phyloP scores from a whole-genome alignment of 2,797 vertebrate species.

The Melanotaenia parkinsoni region DNA sequence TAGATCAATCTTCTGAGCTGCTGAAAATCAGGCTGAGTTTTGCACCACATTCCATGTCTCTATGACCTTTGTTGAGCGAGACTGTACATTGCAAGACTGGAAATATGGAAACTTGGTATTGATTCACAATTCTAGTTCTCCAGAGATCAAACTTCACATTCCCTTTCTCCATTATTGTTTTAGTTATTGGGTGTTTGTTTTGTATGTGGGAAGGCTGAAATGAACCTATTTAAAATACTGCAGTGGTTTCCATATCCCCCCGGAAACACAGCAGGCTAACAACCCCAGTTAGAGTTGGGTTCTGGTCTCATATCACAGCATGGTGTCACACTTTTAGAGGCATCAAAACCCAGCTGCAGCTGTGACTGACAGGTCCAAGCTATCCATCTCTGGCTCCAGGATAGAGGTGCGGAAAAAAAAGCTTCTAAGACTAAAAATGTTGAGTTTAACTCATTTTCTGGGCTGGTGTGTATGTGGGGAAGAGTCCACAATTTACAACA shows the following conservation, averaged over 20 bases:
- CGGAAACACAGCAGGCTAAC: constrained; percentile 55
- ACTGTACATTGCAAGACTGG: constrained; percentile 7
- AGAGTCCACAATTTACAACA: constrained; percentile 25
- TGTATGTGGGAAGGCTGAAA: constrained; percentile 42
- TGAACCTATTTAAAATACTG: constrained; percentile 59
- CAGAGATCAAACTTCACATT: constrained; percentile 36
- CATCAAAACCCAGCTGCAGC: constrained; percentile 61
- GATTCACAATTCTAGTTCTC: constrained; percentile 60
- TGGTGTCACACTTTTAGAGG: constrained; percentile 69
- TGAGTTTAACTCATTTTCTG: constrained; percentile 42
- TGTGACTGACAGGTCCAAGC: constrained; percentile 74
- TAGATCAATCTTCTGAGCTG: constrained; percentile 21
- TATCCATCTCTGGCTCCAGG: constrained; percentile 50
- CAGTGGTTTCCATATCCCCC: constrained; percentile 61
- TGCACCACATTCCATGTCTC: constrained; percentile 11
- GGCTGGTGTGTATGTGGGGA: neutral
- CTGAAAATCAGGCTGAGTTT: constrained; percentile 21
- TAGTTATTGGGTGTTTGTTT: constrained; percentile 47
- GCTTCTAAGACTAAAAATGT: constrained; percentile 48
- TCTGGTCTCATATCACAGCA: constrained; percentile 64
- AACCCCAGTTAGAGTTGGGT: constrained; percentile 39
- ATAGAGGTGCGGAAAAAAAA: neutral
- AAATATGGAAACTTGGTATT: constrained; percentile 60
- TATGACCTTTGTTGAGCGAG: constrained; percentile 38
- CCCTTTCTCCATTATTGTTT: constrained; percentile 44